Percentiles rank a stretch among this genome's conserved stretches.
phyloP scores from a whole-genome alignment of 2,113 vertebrate genomes.

The Arizona elegans region DNA sequence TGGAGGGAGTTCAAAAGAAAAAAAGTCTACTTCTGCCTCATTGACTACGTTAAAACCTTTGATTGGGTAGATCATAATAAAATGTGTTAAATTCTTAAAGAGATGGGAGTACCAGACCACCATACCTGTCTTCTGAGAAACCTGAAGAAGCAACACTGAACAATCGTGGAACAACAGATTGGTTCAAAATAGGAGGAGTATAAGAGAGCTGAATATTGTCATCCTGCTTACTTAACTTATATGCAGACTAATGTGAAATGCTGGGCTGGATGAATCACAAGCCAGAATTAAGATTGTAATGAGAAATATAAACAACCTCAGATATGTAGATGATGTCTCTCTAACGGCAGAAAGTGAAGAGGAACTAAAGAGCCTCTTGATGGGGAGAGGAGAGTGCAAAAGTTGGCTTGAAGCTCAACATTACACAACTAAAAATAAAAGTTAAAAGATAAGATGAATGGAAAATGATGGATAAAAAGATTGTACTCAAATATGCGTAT shows the following conservation, averaged over 20 bases:
- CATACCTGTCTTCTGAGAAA: not conserved
- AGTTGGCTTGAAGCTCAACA: not conserved
- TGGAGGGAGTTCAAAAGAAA: not conserved
- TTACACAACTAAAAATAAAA: not conserved
- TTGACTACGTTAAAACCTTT: not conserved
- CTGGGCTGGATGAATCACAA: not conserved
- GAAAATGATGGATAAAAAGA: too few relatives aligned
- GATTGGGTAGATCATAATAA: not conserved
- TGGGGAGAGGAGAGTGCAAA: not conserved
- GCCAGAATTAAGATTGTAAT: not conserved
- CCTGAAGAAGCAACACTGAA: not conserved
- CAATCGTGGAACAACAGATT: not conserved
- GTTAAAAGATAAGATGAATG: too few relatives aligned
- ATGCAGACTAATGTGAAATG: not conserved
- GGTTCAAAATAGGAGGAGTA: not conserved
- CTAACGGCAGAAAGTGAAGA: not conserved
- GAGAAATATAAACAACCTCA: not conserved
- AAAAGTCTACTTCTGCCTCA: not conserved
- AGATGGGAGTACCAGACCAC: not conserved
- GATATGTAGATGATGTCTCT: not conserved
- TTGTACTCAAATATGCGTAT: too few relatives aligned
- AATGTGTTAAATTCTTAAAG: not conserved
- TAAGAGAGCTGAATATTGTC: not conserved
- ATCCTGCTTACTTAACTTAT: not conserved
- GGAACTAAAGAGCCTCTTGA: not conserved